These are phyloP conservation scores for Alaudala cheleensis DNA, from an alignment of 2,113 vertebrate genomes.

Conservation along the genomic window DNA sequence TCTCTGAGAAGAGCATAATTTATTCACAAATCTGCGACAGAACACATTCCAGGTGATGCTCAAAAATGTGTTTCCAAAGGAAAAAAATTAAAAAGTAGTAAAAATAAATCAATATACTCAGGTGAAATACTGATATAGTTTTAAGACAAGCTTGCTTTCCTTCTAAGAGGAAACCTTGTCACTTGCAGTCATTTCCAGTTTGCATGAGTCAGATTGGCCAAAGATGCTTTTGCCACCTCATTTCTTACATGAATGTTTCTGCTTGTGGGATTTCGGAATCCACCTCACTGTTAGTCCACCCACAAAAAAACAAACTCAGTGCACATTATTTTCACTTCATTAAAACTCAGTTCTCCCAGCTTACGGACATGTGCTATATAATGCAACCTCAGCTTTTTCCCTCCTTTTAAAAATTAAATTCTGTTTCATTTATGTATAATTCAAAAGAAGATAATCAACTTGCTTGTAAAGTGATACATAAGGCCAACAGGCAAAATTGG, in stretches of 20 bases:
- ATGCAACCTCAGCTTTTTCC: background rate
- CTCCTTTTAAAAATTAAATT: background rate
- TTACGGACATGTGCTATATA: background rate
- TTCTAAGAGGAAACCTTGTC: background rate
- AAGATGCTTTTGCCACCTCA: background rate
- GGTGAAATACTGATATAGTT: rapidly evolving
- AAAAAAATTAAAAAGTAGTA: background rate
- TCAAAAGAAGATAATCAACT: background rate
- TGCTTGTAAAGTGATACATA: background rate
- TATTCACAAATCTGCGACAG: background rate
- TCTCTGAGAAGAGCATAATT: background rate
- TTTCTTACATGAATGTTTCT: background rate
- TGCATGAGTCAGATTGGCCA: background rate
- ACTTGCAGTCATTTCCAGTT: background rate
- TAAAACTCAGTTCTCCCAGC: background rate
- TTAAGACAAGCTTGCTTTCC: background rate
- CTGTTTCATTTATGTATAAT: background rate
- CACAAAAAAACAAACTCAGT: background rate
- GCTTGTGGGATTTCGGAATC: background rate
- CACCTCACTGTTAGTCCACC: background rate
- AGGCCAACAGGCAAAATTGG: background rate
- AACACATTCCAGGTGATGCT: background rate
- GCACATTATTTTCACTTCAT: background rate
- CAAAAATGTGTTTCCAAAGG: background rate
- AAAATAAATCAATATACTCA: background rate